Percentiles rank a stretch among this genome's conserved stretches.
Conservation (phyloP, 2,797 vertebrate species). For the Melanogrammus aeglefinus region DNA sequence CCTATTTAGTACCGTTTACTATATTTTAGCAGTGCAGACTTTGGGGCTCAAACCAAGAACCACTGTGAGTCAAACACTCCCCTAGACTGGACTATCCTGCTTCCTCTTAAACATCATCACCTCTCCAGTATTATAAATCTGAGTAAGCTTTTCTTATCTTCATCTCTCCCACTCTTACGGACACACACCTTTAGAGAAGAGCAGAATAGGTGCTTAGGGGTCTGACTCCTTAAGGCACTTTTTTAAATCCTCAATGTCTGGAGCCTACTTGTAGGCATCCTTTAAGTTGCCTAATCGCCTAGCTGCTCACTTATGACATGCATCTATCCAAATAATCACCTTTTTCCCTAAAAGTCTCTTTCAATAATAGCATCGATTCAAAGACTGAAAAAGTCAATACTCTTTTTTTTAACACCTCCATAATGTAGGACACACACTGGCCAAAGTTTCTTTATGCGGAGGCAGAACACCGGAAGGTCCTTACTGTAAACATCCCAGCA, state of each 20-base stretch:
- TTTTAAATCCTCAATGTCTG: too few species aligned
- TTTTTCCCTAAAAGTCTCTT: not conserved
- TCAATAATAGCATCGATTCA: not conserved
- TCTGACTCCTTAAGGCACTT: too few species aligned
- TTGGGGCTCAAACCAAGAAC: not conserved
- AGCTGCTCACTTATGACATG: not conserved
- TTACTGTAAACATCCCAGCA: slow-evolving; percentile 56
- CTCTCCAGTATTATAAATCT: too few species aligned
- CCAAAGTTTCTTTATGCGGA: slow-evolving; percentile 40
- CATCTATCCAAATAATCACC: not conserved
- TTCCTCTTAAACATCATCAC: not conserved
- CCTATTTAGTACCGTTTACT: not conserved
- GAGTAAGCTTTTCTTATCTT: too few species aligned
- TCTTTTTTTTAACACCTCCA: not conserved
- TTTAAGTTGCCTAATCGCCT: not conserved
- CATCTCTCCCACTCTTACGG: not conserved
- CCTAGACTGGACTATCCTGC: too few species aligned
- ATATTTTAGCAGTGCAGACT: not conserved
- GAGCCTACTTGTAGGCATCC: too few species aligned
- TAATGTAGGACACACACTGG: slow-evolving; percentile 28
- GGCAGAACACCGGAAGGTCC: slow-evolving; percentile 35
- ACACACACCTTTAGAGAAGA: not conserved
- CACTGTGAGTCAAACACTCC: not conserved
- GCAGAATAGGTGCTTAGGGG: too few species aligned
- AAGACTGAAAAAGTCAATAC: not conserved